Percentiles rank a stretch among this genome's conserved stretches.
phyloP scores from a whole-genome alignment of 1,140 invertebrate genomes.

The Zaprionus vittiger region DNA sequence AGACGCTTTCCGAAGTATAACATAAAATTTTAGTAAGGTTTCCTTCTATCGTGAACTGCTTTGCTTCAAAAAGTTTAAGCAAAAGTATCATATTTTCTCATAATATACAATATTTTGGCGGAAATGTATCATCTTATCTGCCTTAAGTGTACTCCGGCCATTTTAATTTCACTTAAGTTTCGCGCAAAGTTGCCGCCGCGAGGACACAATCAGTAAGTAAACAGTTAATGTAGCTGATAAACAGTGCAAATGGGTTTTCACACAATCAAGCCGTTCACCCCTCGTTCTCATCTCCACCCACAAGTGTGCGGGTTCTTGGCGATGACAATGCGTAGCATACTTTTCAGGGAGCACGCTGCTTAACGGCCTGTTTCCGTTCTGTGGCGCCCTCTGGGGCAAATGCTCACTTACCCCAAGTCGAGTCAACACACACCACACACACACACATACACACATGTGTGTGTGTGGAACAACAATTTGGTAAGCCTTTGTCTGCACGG shows the following conservation, averaged over 20 bases:
- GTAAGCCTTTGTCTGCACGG: constrained; percentile 41
- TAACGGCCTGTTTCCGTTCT: constrained; percentile 39
- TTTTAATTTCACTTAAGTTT: constrained; percentile 16
- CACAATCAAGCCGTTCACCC: constrained; percentile 20
- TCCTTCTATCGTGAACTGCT: background rate
- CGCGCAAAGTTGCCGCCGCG: constrained; percentile 12
- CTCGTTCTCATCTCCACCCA: background rate
- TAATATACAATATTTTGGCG: background rate
- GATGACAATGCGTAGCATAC: constrained; percentile 48
- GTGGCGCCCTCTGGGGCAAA: constrained; percentile 30
- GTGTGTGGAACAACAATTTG: constrained; percentile 28
- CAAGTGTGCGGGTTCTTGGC: constrained; percentile 10
- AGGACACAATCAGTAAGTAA: constrained; percentile 14
- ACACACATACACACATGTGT: background rate
- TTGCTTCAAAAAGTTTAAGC: background rate
- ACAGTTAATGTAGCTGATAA: constrained; percentile 41
- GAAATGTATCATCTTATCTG: background rate
- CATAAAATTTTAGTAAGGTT: background rate
- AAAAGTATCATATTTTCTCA: background rate
- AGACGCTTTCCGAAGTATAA: background rate
- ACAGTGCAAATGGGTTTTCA: constrained; percentile 31
- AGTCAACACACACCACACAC: constrained; percentile 11
- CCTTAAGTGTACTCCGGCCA: background rate
- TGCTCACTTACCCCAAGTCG: constrained; percentile 2
- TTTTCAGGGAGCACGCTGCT: constrained; percentile 37